These are phyloP conservation scores for Cantharis rustica DNA, from an alignment of 2,888 invertebrate species.

Conservation along the genomic window DNA sequence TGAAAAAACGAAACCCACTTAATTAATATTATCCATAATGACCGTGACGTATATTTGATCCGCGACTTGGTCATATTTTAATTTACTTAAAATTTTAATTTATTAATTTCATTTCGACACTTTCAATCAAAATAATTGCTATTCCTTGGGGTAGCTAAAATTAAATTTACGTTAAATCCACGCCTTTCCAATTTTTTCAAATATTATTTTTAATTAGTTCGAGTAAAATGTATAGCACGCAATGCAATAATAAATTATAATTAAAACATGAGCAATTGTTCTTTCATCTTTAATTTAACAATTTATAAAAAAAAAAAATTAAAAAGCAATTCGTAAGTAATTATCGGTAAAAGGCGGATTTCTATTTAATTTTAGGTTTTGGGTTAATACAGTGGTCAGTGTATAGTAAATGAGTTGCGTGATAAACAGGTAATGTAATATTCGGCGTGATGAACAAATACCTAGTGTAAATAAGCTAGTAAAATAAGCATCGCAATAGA, in stretches of 20 bases:
- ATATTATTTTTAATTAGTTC: not conserved
- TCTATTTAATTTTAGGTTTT: not conserved
- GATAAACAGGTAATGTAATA: constrained; percentile 24
- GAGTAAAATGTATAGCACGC: not conserved
- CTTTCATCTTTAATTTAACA: not conserved
- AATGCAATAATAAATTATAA: not conserved
- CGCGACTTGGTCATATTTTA: not conserved
- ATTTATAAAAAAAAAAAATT: not conserved
- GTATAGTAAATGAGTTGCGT: constrained; percentile 15
- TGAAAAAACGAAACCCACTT: not conserved
- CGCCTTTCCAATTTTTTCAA: not conserved
- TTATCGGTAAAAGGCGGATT: not conserved
- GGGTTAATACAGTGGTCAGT: not conserved
- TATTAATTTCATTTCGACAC: not conserved
- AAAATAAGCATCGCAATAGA: constrained; percentile 26
- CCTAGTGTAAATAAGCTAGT: constrained; percentile 25
- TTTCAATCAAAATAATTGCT: not conserved
- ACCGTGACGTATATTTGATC: not conserved
- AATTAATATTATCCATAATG: not conserved
- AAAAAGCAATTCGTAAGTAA: not conserved
- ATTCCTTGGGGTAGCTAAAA: not conserved
- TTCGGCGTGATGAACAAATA: constrained; percentile 19
- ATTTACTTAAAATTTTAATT: not conserved
- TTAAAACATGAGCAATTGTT: not conserved
- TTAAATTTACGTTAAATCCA: not conserved